Percentiles rank a stretch among this genome's conserved stretches.
Evolutionary conservation across 1,140 invertebrate genomes (phyloP).

Genomic region (Drosophila lini): DNA sequence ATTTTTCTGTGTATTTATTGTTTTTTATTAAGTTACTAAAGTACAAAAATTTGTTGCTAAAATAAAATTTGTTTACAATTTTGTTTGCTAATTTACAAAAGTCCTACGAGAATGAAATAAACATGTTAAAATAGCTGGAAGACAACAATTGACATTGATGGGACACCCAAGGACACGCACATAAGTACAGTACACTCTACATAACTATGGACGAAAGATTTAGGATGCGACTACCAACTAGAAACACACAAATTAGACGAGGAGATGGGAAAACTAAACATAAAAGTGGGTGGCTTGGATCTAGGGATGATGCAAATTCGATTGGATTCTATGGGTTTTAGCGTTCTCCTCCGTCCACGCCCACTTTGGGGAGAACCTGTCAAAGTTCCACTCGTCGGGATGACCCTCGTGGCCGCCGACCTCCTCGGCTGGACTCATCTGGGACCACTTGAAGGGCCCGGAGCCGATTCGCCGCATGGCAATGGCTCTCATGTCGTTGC

Average conservation of each 20-base stretch:
- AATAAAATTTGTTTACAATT: conserved; percentile 42
- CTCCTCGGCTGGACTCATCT: conserved; percentile 85
- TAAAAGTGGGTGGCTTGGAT: conserved; percentile 3
- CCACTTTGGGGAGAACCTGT: conserved; percentile 86
- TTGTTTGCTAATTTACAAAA: conserved; percentile 43
- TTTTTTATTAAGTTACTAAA: conserved; percentile 59
- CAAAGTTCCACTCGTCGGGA: conserved; percentile 91
- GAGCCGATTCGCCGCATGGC: conserved; percentile 63
- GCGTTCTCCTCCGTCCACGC: conserved; percentile 82
- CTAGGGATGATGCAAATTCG: conserved; percentile 34
- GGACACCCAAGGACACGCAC: conserved; percentile 24
- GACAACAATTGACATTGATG: conserved; percentile 56
- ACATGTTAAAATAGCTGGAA: conserved; percentile 51
- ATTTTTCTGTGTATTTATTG: conserved; percentile 13
- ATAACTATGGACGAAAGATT: conserved; percentile 65
- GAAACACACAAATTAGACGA: conserved; percentile 54
- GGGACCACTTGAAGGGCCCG: conserved; percentile 90
- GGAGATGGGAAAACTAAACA: conserved; percentile 25
- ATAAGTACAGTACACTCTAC: conserved; percentile 52
- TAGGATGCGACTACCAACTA: conserved; percentile 54
- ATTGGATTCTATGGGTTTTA: conserved; percentile 18
- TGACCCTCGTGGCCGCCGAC: conserved; percentile 88
- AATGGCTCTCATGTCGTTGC: conserved; percentile 79
- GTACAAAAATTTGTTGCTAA: conserved; percentile 63
- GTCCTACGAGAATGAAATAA: conserved; percentile 15